These are phyloP conservation scores for Damaliscus lunatus DNA, from an alignment of 2,113 vertebrate genomes.

Conservation along the genomic window DNA sequence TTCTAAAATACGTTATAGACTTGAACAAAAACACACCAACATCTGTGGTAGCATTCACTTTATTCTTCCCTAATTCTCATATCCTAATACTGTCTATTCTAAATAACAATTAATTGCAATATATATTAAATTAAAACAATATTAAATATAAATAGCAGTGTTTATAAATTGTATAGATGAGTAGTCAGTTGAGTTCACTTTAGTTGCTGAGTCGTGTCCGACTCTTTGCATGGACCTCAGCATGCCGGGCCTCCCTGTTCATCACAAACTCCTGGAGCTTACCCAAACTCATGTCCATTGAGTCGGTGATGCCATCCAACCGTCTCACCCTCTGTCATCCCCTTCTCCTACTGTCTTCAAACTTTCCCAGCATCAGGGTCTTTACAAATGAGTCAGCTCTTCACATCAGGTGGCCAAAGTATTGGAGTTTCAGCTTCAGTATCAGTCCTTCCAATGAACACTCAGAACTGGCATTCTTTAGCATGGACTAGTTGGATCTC, in stretches of 20 bases:
- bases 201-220: accelerated
- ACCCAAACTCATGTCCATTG: background rate
- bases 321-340: too few species aligned
- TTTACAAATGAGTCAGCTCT: too few species aligned
- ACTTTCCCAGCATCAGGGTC: too few species aligned
- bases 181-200: background rate
- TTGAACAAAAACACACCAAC: background rate
- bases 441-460: too few species aligned
- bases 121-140: background rate
- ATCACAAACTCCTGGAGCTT: accelerated
- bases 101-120: background rate
- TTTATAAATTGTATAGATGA: background rate
- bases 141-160: background rate
- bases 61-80: background rate
- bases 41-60: background rate
- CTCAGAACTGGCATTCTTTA: too few species aligned
- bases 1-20: background rate
- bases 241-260: background rate
- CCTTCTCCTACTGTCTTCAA: too few species aligned
- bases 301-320: too few species aligned
- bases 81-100: background rate
- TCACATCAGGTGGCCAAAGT: too few species aligned
- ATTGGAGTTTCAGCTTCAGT: too few species aligned
- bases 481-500: too few species aligned
- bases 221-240: background rate